Percentiles rank a stretch among this genome's conserved stretches.
phyloP scores from a whole-genome alignment of 2,113 vertebrate species.

The Cromileptes altivelis region DNA sequence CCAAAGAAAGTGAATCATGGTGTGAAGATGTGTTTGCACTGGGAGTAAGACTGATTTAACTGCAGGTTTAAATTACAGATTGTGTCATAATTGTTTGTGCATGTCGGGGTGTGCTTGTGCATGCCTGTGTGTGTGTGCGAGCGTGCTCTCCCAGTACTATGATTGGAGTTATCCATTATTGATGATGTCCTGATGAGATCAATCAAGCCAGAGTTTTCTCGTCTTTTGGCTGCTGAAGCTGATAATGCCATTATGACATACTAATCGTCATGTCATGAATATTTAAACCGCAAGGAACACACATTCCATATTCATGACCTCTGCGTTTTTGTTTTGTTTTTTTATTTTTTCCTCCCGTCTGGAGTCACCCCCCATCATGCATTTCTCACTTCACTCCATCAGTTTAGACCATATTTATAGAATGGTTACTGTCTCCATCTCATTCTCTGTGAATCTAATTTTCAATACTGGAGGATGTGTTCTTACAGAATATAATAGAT shows the following conservation, averaged over 20 bases:
- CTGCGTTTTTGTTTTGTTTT: constrained; percentile 77
- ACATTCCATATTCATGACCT: constrained; percentile 83
- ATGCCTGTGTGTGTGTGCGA: constrained; percentile 40
- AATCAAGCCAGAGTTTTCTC: constrained; percentile 79
- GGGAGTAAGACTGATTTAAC: constrained; percentile 65
- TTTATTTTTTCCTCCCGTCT: constrained; percentile 45
- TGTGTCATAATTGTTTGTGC: constrained; percentile 74
- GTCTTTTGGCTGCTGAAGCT: constrained; percentile 75
- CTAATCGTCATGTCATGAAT: constrained; percentile 84
- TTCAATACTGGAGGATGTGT: constrained; percentile 13
- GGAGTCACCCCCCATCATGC: constrained; percentile 53
- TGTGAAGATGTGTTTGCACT: constrained; percentile 55
- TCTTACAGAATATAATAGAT: constrained; percentile 48
- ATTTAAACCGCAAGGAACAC: constrained; percentile 79
- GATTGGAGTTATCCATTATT: constrained; percentile 86
- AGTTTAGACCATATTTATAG: constrained; percentile 50
- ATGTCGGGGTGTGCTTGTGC: constrained; percentile 36
- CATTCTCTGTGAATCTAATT: constrained; percentile 36
- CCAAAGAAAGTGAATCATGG: constrained; percentile 47
- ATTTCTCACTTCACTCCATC: constrained; percentile 48
- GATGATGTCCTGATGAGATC: constrained; percentile 87
- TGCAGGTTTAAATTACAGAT: constrained; percentile 72
- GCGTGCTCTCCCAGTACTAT: constrained; percentile 55
- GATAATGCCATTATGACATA: constrained; percentile 81
- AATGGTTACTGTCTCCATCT: constrained; percentile 22